phyloP scores from a whole-genome alignment of 2,888 invertebrate species.

The Ophion obscuratus region DNA sequence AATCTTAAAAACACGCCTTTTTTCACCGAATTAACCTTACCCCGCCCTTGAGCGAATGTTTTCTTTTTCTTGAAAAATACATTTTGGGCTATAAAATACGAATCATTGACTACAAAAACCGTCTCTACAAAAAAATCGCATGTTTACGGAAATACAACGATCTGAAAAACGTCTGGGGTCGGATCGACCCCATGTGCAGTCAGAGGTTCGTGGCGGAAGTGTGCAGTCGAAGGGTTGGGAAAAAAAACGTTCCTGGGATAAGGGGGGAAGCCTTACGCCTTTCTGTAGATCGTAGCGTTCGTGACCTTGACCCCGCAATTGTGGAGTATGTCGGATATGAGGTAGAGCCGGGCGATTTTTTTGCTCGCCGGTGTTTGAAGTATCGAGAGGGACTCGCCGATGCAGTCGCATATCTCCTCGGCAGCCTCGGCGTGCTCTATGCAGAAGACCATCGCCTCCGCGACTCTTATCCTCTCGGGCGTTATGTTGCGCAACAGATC shows the following conservation, averaged over 20 bases:
- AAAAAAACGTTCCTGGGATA: not conserved
- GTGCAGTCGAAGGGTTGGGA: not conserved
- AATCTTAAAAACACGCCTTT: too few species aligned
- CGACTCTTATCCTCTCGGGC: constrained; percentile 92
- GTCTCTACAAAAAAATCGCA: too few species aligned
- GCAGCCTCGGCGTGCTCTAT: constrained; percentile 99
- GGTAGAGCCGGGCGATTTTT: constrained; percentile 96
- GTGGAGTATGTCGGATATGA: constrained; percentile 98
- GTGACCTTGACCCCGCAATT: constrained; percentile 98
- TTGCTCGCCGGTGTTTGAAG: constrained; percentile 91
- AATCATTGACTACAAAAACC: too few species aligned
- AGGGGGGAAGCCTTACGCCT: constrained; percentile 87
- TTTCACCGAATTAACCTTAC: too few species aligned
- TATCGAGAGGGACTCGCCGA: constrained; percentile 94
- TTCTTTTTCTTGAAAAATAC: constrained; percentile 7
- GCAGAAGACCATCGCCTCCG: constrained; percentile 99
- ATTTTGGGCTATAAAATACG: too few species aligned
- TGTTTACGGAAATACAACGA: too few species aligned
- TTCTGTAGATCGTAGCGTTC: constrained; percentile 96
- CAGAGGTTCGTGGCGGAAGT: too few species aligned
- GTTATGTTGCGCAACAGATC: constrained; percentile 94
- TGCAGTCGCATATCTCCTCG: constrained; percentile 96
- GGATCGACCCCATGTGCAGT: too few species aligned
- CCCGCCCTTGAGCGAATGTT: not conserved
- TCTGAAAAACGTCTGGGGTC: too few species aligned